Percentiles rank a stretch among this genome's conserved stretches.
phyloP scores from a whole-genome alignment of 2,113 vertebrate species.

The Hymenochirus boettgeri region DNA sequence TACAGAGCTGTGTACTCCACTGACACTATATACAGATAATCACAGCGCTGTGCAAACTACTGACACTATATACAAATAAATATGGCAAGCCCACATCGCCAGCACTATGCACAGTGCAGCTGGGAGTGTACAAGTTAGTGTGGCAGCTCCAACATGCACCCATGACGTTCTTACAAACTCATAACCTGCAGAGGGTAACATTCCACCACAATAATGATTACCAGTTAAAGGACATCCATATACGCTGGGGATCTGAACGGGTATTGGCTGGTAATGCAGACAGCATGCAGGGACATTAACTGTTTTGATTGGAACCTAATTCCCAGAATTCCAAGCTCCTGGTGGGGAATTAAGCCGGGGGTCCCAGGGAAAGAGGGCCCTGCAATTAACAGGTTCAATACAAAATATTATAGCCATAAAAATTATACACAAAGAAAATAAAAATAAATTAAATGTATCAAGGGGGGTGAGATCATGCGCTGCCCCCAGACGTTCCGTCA shows the following conservation, averaged over 20 bases:
- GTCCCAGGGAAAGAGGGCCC: slow-evolving; percentile 13
- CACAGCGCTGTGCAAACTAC: slow-evolving; percentile 26
- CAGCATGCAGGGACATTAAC: no score
- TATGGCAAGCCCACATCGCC: slow-evolving; percentile 17
- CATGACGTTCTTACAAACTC: no score
- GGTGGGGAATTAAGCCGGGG: no score
- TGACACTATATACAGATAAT: slow-evolving; percentile 41
- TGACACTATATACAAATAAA: slow-evolving; percentile 41
- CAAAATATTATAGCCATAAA: slow-evolving; percentile 41
- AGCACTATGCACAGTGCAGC: slow-evolving; percentile 10
- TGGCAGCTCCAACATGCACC: no score
- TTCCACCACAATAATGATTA: no score
- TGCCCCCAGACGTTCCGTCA: slow-evolving; percentile 17
- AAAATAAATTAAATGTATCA: slow-evolving; percentile 13
- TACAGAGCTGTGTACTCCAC: slow-evolving; percentile 25
- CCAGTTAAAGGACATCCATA: no score
- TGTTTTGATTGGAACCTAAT: no score
- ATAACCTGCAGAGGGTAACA: no score
- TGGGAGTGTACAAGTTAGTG: no score
- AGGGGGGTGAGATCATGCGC: slow-evolving; percentile 26
- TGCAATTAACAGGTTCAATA: slow-evolving; percentile 29
- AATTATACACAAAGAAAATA: slow-evolving; percentile 36
- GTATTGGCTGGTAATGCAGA: no score
- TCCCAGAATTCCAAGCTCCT: no score
- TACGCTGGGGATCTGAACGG: no score